Evolutionary conservation across 2,888 invertebrate genomes (phyloP), one percentile per base, ranked within the genome.

Genomic region (Thymelicus sylvestris): DNA sequence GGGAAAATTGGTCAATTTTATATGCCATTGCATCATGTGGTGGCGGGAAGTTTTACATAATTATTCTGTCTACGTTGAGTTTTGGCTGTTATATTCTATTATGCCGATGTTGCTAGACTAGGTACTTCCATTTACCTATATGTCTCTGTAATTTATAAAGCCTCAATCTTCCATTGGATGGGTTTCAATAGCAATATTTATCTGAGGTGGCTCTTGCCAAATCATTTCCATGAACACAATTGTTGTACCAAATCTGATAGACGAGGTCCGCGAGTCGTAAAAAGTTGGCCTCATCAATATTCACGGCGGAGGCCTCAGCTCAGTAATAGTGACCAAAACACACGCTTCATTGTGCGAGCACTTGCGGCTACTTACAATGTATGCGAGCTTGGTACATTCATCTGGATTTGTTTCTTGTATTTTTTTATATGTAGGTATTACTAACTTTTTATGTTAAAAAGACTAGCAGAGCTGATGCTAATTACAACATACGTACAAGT

Each of bases 281-380:
- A 67, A 61, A 61, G 61, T 41, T 47, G n/a, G 41, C 41, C 64
- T 67, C 68, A 74, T 77, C 73, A 76, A 73, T 75, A 77, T 76
- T 76, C 77, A 76, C 68, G 68, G 41, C 72, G 68, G 66, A 61
- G 70, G 57, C 64, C 48, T 39, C 59, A 66, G 73, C 68, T 71
- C 74, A 19, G 74, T 73, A 71, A 66, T 73, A 69, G 64, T 62
- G 55, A 55, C 69, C 52, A 71, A 70, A 73, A 72, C 47, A 72
- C 59, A 72, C 67, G 71, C 66, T 39, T 69, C 63, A 71, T 69
- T 75, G 74, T 65, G 59, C 24, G 47, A 47, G 24, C 62, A 39
- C 44, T 8, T 12, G 12, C 12, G 47, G 44, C 44, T 24, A 39
- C 41, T 50, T 24, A 52, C 68, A 52, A 63, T 55, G 61, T 68